Evolutionary conservation across 2,113 vertebrate genomes (phyloP).

Genomic region (Pluvianellus socialis): DNA sequence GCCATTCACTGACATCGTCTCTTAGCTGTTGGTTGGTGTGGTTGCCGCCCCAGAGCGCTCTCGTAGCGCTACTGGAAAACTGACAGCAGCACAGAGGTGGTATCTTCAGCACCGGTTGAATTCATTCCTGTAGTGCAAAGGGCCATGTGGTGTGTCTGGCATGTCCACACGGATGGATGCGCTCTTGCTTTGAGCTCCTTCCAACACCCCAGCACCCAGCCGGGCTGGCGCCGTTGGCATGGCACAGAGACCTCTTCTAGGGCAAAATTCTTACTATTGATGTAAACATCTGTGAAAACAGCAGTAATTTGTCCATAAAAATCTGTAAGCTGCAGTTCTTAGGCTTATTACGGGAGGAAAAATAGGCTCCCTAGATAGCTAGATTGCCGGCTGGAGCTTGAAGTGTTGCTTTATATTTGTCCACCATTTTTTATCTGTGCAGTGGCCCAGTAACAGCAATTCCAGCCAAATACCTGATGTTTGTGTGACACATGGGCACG

Average conservation of each 20-base stretch:
- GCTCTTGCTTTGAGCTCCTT: neutral
- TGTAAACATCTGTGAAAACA: neutral
- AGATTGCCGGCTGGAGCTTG: neutral
- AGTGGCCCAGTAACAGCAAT: neutral
- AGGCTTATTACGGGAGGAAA: neutral
- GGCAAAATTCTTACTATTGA: neutral
- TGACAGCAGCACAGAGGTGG: neutral
- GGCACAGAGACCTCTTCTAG: neutral
- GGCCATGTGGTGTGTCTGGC: neutral
- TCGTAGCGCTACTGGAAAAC: neutral
- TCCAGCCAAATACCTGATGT: neutral
- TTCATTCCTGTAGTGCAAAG: neutral
- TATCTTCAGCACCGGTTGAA: neutral
- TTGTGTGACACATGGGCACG: neutral
- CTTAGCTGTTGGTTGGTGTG: neutral
- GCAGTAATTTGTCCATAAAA: neutral
- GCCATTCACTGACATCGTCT: neutral
- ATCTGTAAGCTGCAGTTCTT: neutral
- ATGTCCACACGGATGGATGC: rapidly evolving
- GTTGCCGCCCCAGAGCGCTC: neutral
- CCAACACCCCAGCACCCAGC: neutral
- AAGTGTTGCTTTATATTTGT: neutral
- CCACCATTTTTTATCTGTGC: neutral
- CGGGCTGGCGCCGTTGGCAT: rapidly evolving
- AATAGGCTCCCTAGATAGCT: neutral